A percentile compares a stretch with the other conserved stretches of the same genome.
Conservation (phyloP, 2,888 invertebrate species). For the Choreutis nemorana region DNA sequence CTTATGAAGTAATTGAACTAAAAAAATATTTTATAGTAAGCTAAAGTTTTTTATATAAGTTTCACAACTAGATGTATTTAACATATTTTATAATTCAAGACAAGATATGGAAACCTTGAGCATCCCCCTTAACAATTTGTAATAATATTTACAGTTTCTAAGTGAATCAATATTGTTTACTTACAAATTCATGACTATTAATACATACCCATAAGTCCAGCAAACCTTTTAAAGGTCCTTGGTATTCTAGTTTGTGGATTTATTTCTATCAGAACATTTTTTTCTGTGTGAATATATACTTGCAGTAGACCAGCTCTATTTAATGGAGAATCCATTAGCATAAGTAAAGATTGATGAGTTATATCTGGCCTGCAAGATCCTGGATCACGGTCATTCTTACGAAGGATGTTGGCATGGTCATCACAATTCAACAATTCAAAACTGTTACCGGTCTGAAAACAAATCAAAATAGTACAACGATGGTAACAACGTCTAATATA, state of each 20-base stretch:
- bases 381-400: constrained; percentile 86
- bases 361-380: constrained; percentile 96
- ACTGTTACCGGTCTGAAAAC: constrained; percentile 79
- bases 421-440: constrained; percentile 95
- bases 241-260: constrained; percentile 98
- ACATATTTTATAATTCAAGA: neutral
- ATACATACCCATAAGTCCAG: constrained; percentile 90
- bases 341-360: constrained; percentile 94
- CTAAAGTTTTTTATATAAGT: neutral
- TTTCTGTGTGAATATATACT: constrained; percentile 91
- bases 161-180: no score
- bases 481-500: neutral
- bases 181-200: constrained; percentile 3
- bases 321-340: constrained; percentile 97
- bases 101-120: no score
- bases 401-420: constrained; percentile 85
- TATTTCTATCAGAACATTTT: constrained; percentile 93
- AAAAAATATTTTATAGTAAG: constrained; percentile 21
- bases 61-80: neutral
- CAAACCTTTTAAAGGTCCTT: constrained; percentile 95
- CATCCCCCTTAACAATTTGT: neutral
- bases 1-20: constrained; percentile 96
- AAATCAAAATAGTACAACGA: neutral
- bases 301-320: constrained; percentile 96
- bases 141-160: neutral